Percentiles rank a stretch among this genome's conserved stretches.
These are phyloP conservation scores for Dynastes maya DNA, from an alignment of 2,888 invertebrate species.

Conservation along the genomic window DNA sequence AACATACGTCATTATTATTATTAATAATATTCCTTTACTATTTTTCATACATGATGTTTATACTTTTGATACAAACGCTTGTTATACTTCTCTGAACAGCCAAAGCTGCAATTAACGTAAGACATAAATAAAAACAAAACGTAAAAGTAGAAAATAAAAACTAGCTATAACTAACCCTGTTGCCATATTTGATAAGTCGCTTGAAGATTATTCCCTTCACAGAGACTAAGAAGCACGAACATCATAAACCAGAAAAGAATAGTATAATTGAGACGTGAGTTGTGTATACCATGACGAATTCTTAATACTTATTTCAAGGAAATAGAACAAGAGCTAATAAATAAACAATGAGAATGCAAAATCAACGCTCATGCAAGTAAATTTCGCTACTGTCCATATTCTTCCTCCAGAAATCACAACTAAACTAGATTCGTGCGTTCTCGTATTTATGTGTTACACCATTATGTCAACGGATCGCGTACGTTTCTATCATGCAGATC, in stretches of 20 bases:
- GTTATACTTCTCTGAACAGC: too few species aligned
- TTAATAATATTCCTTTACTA: too few species aligned
- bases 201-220: too few species aligned
- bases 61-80: too few species aligned
- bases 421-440: constrained; percentile 8
- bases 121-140: too few species aligned
- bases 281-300: background rate
- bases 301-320: background rate
- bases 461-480: constrained; percentile 1
- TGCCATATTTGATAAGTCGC: too few species aligned
- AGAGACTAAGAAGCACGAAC: too few species aligned
- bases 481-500: constrained; percentile 30
- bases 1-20: too few species aligned
- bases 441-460: constrained; percentile 19
- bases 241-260: background rate
- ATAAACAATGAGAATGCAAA: constrained; percentile 2
- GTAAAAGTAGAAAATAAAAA: background rate
- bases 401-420: background rate
- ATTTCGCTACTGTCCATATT: background rate
- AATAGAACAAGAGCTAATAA: background rate
- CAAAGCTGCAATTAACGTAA: too few species aligned
- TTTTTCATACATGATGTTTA: too few species aligned
- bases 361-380: background rate
- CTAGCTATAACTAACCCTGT: too few species aligned
- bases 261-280: background rate